These are phyloP conservation scores for Opisthocomus hoazin DNA, from an alignment of 2,113 vertebrate genomes.

Conservation along the genomic window DNA sequence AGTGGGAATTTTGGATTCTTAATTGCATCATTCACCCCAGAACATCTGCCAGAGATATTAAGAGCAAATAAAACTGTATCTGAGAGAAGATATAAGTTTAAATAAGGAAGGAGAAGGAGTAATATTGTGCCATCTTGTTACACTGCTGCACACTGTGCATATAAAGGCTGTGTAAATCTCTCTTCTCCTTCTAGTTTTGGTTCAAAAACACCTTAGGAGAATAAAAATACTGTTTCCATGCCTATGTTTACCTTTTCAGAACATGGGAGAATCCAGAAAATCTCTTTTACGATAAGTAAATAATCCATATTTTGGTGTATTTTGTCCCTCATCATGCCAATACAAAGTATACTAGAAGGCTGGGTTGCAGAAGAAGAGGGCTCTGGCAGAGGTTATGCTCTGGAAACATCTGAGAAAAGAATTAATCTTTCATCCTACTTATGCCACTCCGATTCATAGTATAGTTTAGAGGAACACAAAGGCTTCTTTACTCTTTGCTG, in stretches of 20 bases:
- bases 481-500: background rate
- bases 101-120: slow-evolving; percentile 27
- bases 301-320: background rate
- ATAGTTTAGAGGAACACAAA: background rate
- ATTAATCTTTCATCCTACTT: background rate
- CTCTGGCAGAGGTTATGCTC: background rate
- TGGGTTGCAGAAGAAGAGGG: background rate
- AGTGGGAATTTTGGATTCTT: slow-evolving; percentile 60
- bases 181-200: background rate
- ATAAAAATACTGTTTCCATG: background rate
- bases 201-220: background rate
- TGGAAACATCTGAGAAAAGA: background rate
- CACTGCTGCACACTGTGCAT: background rate
- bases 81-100: slow-evolving; percentile 30
- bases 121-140: background rate
- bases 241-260: background rate
- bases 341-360: background rate
- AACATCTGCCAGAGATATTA: slow-evolving; percentile 70
- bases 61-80: slow-evolving; percentile 39
- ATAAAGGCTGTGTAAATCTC: background rate
- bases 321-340: background rate
- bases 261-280: background rate
- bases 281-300: background rate
- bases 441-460: background rate
- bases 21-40: slow-evolving; percentile 67